These are phyloP conservation scores for Megaceryle alcyon DNA, from an alignment of 2,797 vertebrate species.

Conservation along the genomic window DNA sequence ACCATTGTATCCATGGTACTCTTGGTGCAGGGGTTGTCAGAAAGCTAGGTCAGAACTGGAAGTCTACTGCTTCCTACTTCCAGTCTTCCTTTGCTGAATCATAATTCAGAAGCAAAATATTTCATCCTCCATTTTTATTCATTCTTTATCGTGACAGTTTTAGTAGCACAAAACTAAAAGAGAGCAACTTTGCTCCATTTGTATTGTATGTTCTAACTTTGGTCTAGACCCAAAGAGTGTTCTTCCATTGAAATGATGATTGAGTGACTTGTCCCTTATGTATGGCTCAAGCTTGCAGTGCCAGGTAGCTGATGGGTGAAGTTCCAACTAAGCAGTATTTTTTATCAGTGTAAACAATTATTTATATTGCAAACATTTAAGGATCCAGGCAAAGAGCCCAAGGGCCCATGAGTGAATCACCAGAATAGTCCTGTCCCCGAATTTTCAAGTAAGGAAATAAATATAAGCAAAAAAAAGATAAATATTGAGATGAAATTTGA, in stretches of 20 bases:
- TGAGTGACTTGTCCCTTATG: neutral
- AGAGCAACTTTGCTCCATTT: neutral
- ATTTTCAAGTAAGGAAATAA: neutral
- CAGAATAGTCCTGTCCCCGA: neutral
- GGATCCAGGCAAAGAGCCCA: neutral
- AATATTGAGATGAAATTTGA: neutral
- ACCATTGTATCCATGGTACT: no score
- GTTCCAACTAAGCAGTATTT: neutral
- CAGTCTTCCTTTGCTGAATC: neutral
- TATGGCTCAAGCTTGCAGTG: neutral
- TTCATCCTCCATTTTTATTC: neutral
- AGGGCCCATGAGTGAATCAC: neutral
- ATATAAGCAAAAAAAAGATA: neutral
- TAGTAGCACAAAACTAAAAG: neutral
- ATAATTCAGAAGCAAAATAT: neutral
- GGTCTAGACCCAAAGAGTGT: neutral
- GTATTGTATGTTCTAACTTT: neutral
- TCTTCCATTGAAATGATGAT: neutral
- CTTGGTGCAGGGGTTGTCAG: accelerated
- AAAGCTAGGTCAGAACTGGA: neutral
- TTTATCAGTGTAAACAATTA: neutral
- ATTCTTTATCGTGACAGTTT: neutral
- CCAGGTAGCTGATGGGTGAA: neutral
- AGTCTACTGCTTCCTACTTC: neutral
- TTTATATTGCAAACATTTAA: neutral